Percentiles rank a stretch among this genome's conserved stretches.
Conservation (phyloP, 2,113 vertebrate genomes). For the Thalassoma bifasciatum region DNA sequence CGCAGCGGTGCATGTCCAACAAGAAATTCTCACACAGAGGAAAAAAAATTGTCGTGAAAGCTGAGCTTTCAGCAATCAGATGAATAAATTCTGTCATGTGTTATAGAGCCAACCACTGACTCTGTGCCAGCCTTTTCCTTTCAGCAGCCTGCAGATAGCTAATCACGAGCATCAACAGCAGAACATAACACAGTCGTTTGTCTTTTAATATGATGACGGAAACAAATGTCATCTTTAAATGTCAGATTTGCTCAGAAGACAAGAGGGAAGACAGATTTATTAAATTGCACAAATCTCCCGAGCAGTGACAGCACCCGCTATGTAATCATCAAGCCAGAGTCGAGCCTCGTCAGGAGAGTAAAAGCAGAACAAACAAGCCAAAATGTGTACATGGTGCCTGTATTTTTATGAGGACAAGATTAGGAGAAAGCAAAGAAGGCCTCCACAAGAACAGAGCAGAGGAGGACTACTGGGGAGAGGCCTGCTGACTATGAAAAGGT, state of each 20-base stretch:
- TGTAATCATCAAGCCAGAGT: slow-evolving; percentile 46
- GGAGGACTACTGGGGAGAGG: slow-evolving; percentile 47
- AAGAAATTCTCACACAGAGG: background rate
- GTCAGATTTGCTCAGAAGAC: slow-evolving; percentile 79
- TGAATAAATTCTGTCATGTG: slow-evolving; percentile 44
- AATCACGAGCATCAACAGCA: slow-evolving; percentile 73
- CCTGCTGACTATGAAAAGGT: slow-evolving; percentile 73
- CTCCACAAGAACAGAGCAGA: slow-evolving; percentile 37
- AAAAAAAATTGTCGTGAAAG: slow-evolving; percentile 5
- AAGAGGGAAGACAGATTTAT: slow-evolving; percentile 69
- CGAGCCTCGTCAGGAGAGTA: slow-evolving; percentile 32
- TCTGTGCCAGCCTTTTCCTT: slow-evolving; percentile 66
- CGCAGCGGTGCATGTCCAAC: background rate
- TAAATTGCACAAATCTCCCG: slow-evolving; percentile 60
- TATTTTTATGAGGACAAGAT: slow-evolving; percentile 43
- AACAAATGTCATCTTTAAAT: slow-evolving; percentile 82
- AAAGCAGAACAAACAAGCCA: slow-evolving; percentile 24
- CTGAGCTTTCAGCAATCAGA: slow-evolving; percentile 54
- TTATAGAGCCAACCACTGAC: slow-evolving; percentile 42
- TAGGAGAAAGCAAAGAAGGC: slow-evolving; percentile 37
- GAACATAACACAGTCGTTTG: slow-evolving; percentile 60
- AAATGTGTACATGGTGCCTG: slow-evolving; percentile 13
- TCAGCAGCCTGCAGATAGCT: slow-evolving; percentile 67
- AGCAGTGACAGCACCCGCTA: slow-evolving; percentile 34
- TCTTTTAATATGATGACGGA: slow-evolving; percentile 74